Percentiles rank a stretch among this genome's conserved stretches.
phyloP scores from a whole-genome alignment of 2,797 vertebrate species.

The Notolepis coatsorum region DNA sequence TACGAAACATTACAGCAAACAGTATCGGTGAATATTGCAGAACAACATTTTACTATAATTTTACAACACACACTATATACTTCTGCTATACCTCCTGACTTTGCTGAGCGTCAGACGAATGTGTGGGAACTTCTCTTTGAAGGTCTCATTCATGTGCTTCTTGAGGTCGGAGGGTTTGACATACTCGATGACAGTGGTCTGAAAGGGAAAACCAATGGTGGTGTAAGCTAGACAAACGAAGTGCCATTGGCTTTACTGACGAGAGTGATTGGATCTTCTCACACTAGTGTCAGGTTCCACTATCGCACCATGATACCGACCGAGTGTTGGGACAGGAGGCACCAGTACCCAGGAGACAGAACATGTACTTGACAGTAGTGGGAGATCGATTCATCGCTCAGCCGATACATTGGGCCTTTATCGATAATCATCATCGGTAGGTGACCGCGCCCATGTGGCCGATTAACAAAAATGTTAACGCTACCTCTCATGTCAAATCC shows the following conservation, averaged over 20 bases:
- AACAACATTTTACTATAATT: too few relatives aligned
- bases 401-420: too few relatives aligned
- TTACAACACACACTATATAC: not conserved
- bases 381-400: too few relatives aligned
- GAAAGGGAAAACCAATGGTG: slow-evolving; percentile 62
- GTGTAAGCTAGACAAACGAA: not conserved
- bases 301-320: not conserved
- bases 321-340: not conserved
- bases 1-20: too few relatives aligned
- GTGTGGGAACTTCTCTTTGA: slow-evolving; percentile 98
- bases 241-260: too few relatives aligned
- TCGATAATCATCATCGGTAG: too few relatives aligned
- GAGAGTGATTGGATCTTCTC: slow-evolving; percentile 40
- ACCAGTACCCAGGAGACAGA: not conserved
- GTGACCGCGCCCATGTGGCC: too few relatives aligned
- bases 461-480: too few relatives aligned
- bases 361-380: not conserved
- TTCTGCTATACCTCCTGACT: slow-evolving; percentile 94
- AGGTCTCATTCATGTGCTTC: slow-evolving; percentile 99
- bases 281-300: slow-evolving; percentile 29
- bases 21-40: too few relatives aligned
- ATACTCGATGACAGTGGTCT: slow-evolving; percentile 98
- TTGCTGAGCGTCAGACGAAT: slow-evolving; percentile 97
- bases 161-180: slow-evolving; percentile 99
- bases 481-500: too few relatives aligned